Percentiles rank a stretch among this genome's conserved stretches.
phyloP scores from a whole-genome alignment of 2,797 vertebrate species.

The Notamacropus eugenii region DNA sequence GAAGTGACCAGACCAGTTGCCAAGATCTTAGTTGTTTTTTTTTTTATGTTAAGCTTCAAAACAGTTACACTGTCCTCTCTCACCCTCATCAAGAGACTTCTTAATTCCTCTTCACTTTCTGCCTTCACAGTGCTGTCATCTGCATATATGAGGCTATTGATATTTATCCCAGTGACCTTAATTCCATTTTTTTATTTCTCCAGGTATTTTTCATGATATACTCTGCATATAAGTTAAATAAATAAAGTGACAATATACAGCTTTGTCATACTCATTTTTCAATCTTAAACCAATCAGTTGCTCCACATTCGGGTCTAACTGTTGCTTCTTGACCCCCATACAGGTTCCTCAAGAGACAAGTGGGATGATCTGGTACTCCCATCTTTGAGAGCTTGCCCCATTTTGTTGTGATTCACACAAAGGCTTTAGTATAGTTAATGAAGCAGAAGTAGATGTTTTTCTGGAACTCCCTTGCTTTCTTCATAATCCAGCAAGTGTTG shows the following conservation, averaged over 20 bases:
- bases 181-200: neutral
- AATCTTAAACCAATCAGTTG: neutral
- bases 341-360: neutral
- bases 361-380: neutral
- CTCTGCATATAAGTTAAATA: neutral
- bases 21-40: neutral
- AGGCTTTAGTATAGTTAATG: neutral
- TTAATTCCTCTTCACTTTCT: neutral
- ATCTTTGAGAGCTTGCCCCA: neutral
- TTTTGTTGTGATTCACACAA: neutral
- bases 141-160: neutral
- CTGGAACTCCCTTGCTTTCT: neutral
- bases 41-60: neutral
- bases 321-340: neutral
- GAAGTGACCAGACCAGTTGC: neutral
- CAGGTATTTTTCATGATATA: neutral
- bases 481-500: neutral
- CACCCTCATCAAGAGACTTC: neutral
- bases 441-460: neutral
- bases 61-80: neutral
- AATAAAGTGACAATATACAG: neutral
- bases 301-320: neutral
- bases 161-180: neutral
- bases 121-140: neutral
- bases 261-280: neutral